Conservation (phyloP, 2,888 invertebrate species). For the Chesias legatella region DNA sequence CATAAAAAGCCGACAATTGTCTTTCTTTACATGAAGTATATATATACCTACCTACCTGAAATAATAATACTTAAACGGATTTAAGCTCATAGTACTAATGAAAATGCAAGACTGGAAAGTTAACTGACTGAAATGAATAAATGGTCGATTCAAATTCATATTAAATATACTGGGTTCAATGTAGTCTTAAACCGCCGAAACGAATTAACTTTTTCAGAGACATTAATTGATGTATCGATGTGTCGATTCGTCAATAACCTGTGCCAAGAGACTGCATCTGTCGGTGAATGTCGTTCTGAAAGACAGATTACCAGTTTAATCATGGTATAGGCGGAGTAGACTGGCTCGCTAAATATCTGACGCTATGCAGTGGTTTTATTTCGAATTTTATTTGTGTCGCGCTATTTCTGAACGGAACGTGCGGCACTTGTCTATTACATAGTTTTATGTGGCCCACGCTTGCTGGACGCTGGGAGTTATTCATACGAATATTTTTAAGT, state of each 20-base stretch:
- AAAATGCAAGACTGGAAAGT: too few relatives aligned
- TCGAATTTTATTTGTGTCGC: conserved; percentile 79
- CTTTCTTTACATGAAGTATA: too few relatives aligned
- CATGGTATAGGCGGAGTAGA: conserved; percentile 49
- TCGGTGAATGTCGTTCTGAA: conserved; percentile 24
- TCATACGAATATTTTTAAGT: conserved; percentile 27
- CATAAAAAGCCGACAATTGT: too few relatives aligned
- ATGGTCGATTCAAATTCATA: too few relatives aligned
- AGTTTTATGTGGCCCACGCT: conserved; percentile 61
- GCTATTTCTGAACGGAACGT: conserved; percentile 74
- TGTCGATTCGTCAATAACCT: conserved; percentile 17
- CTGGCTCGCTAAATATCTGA: conserved; percentile 63
- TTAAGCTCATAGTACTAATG: too few relatives aligned
- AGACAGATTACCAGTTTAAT: conserved; percentile 50
- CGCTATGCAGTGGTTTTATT: conserved; percentile 75
- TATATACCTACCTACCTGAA: too few relatives aligned
- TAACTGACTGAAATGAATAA: too few relatives aligned
- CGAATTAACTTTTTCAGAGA: conserved; percentile 6
- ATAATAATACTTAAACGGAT: too few relatives aligned
- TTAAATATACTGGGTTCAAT: too few relatives aligned
- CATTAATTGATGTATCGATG: conserved; percentile 8
- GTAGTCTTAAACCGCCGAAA: not conserved
- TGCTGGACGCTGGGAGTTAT: conserved; percentile 44
- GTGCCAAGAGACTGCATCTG: conserved; percentile 16
- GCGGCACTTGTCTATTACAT: conserved; percentile 73